Evolutionary conservation across 2,797 vertebrate genomes (phyloP), one percentile per base, ranked within the genome.

Genomic region (Lepus townsendii): DNA sequence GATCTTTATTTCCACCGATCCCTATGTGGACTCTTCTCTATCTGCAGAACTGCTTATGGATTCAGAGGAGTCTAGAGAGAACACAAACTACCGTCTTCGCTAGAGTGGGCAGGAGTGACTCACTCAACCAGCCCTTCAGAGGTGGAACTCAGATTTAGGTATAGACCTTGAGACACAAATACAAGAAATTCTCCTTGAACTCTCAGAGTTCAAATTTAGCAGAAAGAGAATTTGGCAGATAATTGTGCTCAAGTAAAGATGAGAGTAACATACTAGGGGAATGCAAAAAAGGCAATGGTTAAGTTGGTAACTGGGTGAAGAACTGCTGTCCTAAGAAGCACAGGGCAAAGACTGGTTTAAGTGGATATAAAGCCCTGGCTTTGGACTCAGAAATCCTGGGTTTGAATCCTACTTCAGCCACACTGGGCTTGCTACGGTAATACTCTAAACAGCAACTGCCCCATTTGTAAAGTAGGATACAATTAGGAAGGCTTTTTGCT

Each of bases 21-120:
- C 38, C 22, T 42, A 65, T 11, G 1, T 19, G 2, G 32, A 47
- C 4, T 11, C 32, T 38, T 84, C 20, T 77, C 8, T 19, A 69
- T 87, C 57, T 90, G 60, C n/a, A 78, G n/a, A 84, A n/a, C 52
- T 90, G 30, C 14, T 90, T 91, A 20, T 90, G 11, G 27, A 80
- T 83, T 87, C 38, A 38, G 12, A 86, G 7, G 19, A 62, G 19
- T n/a, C 42, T n/a, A 62, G 60, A 32, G 11, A 47, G 22, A 86
- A 35, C 20, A 8, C 17, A 2, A 38, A 32, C 8, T 68, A 1
- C 24, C 32, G n/a, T 54, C 42, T 5, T 83, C 52, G 26, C 10
- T 60, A 52, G 5, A 32, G 7, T n/a, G 6, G 52, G 47, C 42
- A 80, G 22, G 35, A 75, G 11, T 0, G 17, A 22, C 12, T 73